A percentile compares a stretch with the other conserved stretches of the same genome.
phyloP scores from a whole-genome alignment of 1,140 invertebrate genomes.

The Zeugodacus cucurbitae region DNA sequence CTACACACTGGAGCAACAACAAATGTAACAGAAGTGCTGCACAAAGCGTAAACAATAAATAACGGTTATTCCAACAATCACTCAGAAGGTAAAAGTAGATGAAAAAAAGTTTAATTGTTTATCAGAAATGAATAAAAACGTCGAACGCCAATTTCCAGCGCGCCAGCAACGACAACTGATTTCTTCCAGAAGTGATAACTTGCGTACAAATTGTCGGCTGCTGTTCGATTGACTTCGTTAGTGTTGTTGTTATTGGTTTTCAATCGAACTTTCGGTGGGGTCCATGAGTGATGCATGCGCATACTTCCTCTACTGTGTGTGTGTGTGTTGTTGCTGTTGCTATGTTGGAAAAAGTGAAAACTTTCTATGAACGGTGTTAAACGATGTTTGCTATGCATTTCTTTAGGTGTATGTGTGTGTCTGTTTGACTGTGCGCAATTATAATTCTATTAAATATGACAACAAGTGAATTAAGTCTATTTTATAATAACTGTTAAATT shows the following conservation, averaged over 20 bases:
- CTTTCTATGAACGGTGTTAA: not conserved
- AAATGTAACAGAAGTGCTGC: too few relatives aligned
- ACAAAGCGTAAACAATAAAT: not conserved
- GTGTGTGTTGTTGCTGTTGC: not conserved
- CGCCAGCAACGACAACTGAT: not conserved
- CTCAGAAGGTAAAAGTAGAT: too few relatives aligned
- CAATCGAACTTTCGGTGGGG: not conserved
- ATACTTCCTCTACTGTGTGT: too few relatives aligned
- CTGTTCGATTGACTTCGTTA: too few relatives aligned
- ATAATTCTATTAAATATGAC: not conserved
- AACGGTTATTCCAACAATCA: not conserved
- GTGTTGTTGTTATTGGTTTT: not conserved
- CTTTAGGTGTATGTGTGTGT: not conserved
- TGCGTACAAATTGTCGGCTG: not conserved
- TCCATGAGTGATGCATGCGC: too few relatives aligned
- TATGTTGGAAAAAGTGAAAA: not conserved
- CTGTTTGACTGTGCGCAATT: not conserved
- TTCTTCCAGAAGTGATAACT: not conserved
- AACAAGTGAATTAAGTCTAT: not conserved
- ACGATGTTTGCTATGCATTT: not conserved
- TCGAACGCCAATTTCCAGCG: not conserved
- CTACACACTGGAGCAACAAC: too few relatives aligned
- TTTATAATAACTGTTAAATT: slow-evolving; percentile 1
- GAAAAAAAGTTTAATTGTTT: not conserved
- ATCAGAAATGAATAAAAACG: not conserved